phyloP scores from a whole-genome alignment of 2,797 vertebrate genomes.

The Muscicapa striata region DNA sequence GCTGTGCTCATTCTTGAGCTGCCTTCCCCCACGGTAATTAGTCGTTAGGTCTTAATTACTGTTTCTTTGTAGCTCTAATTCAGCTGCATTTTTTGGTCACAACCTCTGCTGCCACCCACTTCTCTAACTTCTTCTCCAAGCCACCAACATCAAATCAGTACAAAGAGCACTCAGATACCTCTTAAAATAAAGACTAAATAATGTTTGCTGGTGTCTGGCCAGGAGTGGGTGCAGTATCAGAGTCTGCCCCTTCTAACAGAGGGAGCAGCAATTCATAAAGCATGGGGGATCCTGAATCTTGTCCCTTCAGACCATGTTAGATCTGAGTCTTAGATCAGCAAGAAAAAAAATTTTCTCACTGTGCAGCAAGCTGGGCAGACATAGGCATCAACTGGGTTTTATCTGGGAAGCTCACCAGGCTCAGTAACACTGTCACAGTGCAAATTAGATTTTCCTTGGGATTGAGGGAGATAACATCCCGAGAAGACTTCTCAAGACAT shows the following conservation, averaged over 20 bases:
- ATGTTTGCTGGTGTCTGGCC: neutral
- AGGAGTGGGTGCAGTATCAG: neutral
- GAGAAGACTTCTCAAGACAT: neutral
- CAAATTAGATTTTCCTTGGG: neutral
- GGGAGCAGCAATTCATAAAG: neutral
- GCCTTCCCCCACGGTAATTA: neutral
- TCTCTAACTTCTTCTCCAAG: neutral
- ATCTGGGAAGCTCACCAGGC: neutral
- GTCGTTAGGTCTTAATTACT: constrained; percentile 32
- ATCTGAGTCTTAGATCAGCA: neutral
- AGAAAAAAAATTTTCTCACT: neutral
- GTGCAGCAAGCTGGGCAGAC: neutral
- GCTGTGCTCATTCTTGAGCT: neutral
- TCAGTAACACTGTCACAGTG: neutral
- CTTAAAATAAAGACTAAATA: neutral
- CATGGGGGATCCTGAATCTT: neutral
- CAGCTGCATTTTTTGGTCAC: neutral
- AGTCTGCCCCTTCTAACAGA: neutral
- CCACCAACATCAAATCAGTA: neutral
- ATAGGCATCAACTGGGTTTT: neutral
- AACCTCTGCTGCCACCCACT: neutral
- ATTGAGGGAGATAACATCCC: neutral
- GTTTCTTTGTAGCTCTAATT: constrained; percentile 16
- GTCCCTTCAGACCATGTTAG: neutral
- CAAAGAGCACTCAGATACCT: neutral